Conservation (phyloP, 2,888 invertebrate species). For the Trachelus stipa region DNA sequence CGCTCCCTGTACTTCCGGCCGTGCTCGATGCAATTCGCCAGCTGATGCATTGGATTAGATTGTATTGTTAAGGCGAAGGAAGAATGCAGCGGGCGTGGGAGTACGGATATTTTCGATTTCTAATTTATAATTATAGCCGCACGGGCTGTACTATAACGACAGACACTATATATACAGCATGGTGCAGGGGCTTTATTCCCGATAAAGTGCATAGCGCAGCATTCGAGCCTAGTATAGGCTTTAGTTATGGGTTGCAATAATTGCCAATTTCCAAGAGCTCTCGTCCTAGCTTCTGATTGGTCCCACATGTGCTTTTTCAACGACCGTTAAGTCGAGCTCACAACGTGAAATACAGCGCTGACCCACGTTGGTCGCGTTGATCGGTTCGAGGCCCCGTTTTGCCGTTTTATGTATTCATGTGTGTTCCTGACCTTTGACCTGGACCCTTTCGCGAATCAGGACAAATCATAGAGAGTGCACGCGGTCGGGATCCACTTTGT, state of each 20-base stretch:
- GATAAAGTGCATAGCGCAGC: slow-evolving; percentile 33
- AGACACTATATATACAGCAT: slow-evolving; percentile 45
- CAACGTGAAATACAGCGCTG: slow-evolving; percentile 1
- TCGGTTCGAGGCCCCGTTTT: neutral
- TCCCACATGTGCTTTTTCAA: slow-evolving; percentile 25
- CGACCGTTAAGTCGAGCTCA: slow-evolving; percentile 15
- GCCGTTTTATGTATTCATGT: neutral
- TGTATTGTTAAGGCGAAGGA: slow-evolving; percentile 4
- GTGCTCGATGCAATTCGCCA: slow-evolving; percentile 54
- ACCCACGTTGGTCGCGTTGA: slow-evolving; percentile 11
- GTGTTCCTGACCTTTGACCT: slow-evolving; percentile 21
- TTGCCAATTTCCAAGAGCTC: slow-evolving; percentile 59
- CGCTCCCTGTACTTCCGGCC: neutral
- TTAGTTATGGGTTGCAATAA: slow-evolving; percentile 58
- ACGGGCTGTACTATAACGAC: slow-evolving; percentile 43
- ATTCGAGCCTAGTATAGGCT: slow-evolving; percentile 31
- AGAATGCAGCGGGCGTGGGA: slow-evolving; percentile 27
- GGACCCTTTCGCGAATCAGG: slow-evolving; percentile 21
- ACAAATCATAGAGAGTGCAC: slow-evolving; percentile 15
- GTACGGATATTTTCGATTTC: slow-evolving; percentile 39
- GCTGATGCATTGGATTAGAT: slow-evolving; percentile 42
- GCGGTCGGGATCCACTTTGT: slow-evolving; percentile 37
- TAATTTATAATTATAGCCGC: slow-evolving; percentile 56
- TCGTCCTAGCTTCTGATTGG: slow-evolving; percentile 34
- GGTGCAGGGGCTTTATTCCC: slow-evolving; percentile 29